These are phyloP conservation scores for Cherax quadricarinatus DNA, from an alignment of 1,140 invertebrate genomes.

Conservation along the genomic window DNA sequence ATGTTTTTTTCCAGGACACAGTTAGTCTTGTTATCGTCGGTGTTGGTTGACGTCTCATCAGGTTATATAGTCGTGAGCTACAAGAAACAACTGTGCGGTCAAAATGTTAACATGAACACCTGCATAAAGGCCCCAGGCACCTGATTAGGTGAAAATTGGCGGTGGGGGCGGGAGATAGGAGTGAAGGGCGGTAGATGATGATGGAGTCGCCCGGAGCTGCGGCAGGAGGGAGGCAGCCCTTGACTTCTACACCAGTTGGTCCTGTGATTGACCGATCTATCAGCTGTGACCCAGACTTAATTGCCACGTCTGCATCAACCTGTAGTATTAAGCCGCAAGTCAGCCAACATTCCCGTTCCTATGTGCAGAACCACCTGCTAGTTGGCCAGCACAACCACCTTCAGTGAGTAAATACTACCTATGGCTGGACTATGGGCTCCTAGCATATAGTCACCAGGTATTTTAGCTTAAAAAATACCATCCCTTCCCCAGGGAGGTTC, in stretches of 20 bases:
- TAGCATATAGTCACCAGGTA: too few species aligned
- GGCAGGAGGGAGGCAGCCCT: neutral
- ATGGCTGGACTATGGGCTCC: too few species aligned
- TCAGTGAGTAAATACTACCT: neutral
- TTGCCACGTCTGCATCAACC: neutral
- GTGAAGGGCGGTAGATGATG: neutral
- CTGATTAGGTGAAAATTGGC: neutral
- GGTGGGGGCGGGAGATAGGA: neutral
- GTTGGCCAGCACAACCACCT: neutral
- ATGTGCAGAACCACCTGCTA: neutral
- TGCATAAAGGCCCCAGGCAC: neutral
- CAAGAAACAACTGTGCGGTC: neutral
- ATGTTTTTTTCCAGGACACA: neutral
- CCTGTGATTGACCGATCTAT: constrained; percentile 9
- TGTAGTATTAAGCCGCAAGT: neutral
- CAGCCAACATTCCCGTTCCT: neutral
- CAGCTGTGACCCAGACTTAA: constrained; percentile 13
- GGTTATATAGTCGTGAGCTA: neutral
- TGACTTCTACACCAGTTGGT: neutral
- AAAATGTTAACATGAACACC: constrained; percentile 18
- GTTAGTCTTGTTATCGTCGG: constrained; percentile 9
- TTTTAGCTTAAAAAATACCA: too few species aligned
- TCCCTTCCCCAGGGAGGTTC: too few species aligned
- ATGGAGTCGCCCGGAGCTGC: constrained; percentile 20
- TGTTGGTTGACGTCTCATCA: constrained; percentile 14